Conservation (phyloP, 2,888 invertebrate species). For the Pocota personata region DNA sequence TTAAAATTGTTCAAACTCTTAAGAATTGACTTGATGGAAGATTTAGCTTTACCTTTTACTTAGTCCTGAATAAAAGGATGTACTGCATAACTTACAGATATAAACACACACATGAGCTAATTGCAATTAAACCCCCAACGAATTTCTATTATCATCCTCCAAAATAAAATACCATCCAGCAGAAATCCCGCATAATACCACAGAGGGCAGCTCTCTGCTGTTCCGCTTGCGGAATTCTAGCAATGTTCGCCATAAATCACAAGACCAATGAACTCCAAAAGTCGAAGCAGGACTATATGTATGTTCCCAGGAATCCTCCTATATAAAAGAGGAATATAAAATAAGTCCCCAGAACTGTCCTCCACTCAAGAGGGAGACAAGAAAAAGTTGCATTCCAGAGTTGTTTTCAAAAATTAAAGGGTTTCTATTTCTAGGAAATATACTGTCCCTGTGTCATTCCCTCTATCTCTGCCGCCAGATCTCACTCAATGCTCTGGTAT, state of each 20-base stretch:
- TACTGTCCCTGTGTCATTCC: constrained; percentile 3
- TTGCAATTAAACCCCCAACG: neutral
- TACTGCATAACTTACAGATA: neutral
- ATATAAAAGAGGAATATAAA: constrained; percentile 6
- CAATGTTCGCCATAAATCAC: constrained; percentile 55
- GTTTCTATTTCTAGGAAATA: constrained; percentile 34
- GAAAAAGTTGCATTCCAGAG: constrained; percentile 41
- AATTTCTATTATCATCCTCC: constrained; percentile 5
- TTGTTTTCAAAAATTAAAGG: constrained; percentile 36
- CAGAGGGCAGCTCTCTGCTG: neutral
- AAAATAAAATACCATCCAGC: constrained; percentile 18
- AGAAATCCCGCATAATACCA: neutral
- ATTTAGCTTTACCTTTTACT: neutral
- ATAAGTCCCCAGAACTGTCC: constrained; percentile 34
- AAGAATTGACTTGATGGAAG: neutral
- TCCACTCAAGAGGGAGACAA: neutral
- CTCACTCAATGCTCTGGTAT: constrained; percentile 31
- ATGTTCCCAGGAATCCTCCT: neutral
- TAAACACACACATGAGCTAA: constrained; percentile 4
- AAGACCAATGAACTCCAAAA: constrained; percentile 55
- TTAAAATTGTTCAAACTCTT: neutral
- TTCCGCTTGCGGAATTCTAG: constrained; percentile 29
- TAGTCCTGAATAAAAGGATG: neutral
- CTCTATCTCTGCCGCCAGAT: constrained; percentile 38
- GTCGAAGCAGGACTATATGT: constrained; percentile 26